A percentile compares a stretch with the other conserved stretches of the same genome.
These are phyloP conservation scores for Chaitophorus viminalis DNA, from an alignment of 2,888 invertebrate genomes.

Conservation along the genomic window DNA sequence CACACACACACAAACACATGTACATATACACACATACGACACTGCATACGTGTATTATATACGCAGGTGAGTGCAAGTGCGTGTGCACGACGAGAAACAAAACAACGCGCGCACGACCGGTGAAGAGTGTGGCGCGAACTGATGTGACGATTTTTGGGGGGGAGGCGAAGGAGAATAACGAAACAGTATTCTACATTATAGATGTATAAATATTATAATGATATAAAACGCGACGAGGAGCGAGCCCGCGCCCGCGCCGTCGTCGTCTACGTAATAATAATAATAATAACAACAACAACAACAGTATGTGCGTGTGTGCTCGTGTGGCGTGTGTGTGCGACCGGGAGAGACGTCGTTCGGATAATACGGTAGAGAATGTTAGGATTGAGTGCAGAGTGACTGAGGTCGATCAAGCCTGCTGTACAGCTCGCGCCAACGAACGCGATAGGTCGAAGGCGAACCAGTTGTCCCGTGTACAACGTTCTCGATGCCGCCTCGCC, in stretches of 20 bases:
- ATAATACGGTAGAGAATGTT: too few species aligned
- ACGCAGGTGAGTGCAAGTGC: neutral
- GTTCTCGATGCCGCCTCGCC: neutral
- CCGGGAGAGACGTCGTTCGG: neutral
- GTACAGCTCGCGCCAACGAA: neutral
- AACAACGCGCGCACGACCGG: neutral
- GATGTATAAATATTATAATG: too few species aligned
- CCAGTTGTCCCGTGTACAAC: constrained; percentile 35
- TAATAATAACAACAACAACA: too few species aligned
- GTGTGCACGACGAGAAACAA: neutral
- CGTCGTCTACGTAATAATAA: neutral
- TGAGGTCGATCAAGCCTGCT: neutral
- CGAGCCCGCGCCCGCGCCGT: too few species aligned
- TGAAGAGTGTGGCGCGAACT: neutral
- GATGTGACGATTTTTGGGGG: neutral
- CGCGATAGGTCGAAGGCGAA: constrained; percentile 59
- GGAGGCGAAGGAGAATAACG: neutral
- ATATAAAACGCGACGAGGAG: neutral
- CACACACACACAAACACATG: too few species aligned
- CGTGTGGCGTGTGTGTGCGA: neutral
- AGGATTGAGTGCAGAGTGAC: too few species aligned
- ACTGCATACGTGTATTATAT: neutral
- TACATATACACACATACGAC: too few species aligned
- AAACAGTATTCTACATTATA: too few species aligned
- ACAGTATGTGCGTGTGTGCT: too few species aligned